These are phyloP conservation scores for Atrina japonica DNA, from an alignment of 2,888 invertebrate genomes.

Conservation along the genomic window DNA sequence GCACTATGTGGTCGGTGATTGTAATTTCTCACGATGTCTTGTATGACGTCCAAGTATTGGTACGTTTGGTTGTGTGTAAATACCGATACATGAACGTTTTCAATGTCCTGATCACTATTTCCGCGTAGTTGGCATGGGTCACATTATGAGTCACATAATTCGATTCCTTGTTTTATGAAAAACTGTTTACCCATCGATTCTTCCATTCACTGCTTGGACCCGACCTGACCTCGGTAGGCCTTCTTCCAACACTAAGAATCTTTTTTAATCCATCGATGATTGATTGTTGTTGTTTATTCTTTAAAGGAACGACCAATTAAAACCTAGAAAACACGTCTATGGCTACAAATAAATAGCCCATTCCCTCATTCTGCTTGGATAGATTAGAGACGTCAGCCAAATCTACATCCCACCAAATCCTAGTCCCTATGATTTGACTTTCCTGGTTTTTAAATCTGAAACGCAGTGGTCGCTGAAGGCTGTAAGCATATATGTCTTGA, in stretches of 20 bases:
- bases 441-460: constrained; percentile 37
- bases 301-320: too few species aligned
- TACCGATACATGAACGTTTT: constrained; percentile 20
- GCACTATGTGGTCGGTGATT: constrained; percentile 31
- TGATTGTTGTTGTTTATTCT: too few species aligned
- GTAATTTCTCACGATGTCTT: constrained; percentile 36
- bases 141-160: constrained; percentile 26
- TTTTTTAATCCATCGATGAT: too few species aligned
- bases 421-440: constrained; percentile 29
- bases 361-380: constrained; percentile 40
- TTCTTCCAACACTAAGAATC: too few species aligned
- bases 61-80: too few species aligned
- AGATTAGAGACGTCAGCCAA: constrained; percentile 42
- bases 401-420: constrained; percentile 40
- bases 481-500: constrained; percentile 44
- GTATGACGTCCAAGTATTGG: too few species aligned
- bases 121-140: too few species aligned
- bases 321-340: too few species aligned
- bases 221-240: too few species aligned
- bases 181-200: too few species aligned
- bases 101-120: constrained; percentile 17
- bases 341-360: constrained; percentile 29
- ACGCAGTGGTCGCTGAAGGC: constrained; percentile 29
- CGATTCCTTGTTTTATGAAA: too few species aligned
- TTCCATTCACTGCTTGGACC: too few species aligned